These are phyloP conservation scores for Osmerus eperlanus DNA, from an alignment of 2,113 vertebrate genomes.

Conservation along the genomic window DNA sequence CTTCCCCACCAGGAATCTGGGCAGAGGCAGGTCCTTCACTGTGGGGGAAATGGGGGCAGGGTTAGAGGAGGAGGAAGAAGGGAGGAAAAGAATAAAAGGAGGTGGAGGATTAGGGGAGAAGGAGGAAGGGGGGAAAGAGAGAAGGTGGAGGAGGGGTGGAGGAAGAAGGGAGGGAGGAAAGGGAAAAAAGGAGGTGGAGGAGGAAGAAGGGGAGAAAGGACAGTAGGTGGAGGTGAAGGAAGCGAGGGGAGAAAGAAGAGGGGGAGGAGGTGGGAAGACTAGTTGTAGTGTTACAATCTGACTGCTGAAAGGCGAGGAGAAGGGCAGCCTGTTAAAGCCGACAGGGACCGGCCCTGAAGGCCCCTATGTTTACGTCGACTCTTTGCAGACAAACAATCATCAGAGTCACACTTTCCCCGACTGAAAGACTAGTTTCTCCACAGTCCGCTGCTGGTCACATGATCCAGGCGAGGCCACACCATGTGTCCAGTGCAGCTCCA, in stretches of 20 bases:
- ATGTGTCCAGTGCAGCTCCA: too few relatives aligned
- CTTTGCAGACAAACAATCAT: too few relatives aligned
- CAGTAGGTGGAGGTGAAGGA: background rate
- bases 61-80: background rate
- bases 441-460: too few relatives aligned
- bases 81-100: background rate
- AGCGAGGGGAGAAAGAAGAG: background rate
- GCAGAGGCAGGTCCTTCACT: slow-evolving; percentile 95
- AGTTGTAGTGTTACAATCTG: background rate
- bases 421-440: too few relatives aligned
- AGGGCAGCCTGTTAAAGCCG: too few relatives aligned
- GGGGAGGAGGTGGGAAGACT: background rate
- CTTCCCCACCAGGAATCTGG: slow-evolving; percentile 89
- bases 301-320: background rate
- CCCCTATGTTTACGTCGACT: too few relatives aligned
- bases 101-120: background rate
- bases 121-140: background rate
- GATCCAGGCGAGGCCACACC: too few relatives aligned
- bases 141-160: background rate
- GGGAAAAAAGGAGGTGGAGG: background rate
- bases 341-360: too few relatives aligned
- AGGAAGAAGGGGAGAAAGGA: background rate
- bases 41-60: slow-evolving; percentile 36
- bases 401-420: too few relatives aligned
- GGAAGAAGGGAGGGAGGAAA: background rate